A percentile compares a stretch with the other conserved stretches of the same genome.
Conservation (phyloP, 2,888 invertebrate species). For the Drosophila subsilvestris region DNA sequence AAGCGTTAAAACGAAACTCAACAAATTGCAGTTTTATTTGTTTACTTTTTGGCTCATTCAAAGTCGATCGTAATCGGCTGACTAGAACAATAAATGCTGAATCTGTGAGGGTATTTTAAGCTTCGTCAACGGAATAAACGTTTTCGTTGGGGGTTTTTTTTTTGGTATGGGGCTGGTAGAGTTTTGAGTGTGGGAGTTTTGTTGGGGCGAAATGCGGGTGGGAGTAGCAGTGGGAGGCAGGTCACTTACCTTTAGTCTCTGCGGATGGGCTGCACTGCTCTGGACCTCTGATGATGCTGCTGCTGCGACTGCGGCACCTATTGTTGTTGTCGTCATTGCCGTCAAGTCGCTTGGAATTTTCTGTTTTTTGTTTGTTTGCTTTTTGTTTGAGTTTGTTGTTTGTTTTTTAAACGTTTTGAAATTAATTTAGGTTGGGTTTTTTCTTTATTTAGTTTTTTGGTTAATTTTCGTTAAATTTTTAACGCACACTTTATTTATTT, state of each 20-base stretch:
- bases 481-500: neutral
- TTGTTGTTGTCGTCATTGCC: constrained; percentile 25
- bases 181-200: neutral
- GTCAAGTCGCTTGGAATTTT: constrained; percentile 28
- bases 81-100: too few relatives aligned
- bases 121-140: neutral
- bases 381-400: constrained; percentile 11
- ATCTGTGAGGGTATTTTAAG: neutral
- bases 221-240: constrained; percentile 41
- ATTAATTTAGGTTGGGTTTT: constrained; percentile 16
- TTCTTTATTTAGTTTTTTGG: constrained; percentile 17
- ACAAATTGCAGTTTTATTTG: too few relatives aligned
- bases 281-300: constrained; percentile 4
- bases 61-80: too few relatives aligned
- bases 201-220: neutral
- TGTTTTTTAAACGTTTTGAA: constrained; percentile 7
- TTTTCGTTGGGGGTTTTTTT: constrained; percentile 30
- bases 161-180: neutral
- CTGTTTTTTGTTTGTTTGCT: constrained; percentile 26
- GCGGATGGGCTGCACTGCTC: constrained; percentile 44
- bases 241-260: constrained; percentile 70
- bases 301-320: constrained; percentile 3
- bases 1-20: too few relatives aligned
- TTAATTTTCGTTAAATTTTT: constrained; percentile 4
- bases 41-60: too few relatives aligned